A percentile compares a stretch with the other conserved stretches of the same genome.
These are phyloP conservation scores for Drosophila sturtevanti DNA, from an alignment of 1,140 invertebrate species.

Conservation along the genomic window DNA sequence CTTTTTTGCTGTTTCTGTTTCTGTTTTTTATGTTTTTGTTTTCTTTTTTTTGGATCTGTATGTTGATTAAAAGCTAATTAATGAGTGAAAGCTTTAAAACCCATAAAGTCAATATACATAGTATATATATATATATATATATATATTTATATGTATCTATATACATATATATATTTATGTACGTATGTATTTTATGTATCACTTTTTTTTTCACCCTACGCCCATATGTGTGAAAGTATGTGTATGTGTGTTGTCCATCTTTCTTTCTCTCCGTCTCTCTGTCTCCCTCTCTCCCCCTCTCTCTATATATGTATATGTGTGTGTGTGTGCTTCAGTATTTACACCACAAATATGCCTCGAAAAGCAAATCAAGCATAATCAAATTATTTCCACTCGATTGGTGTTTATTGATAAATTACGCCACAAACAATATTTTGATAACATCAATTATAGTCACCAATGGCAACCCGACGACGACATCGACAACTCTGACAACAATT, in stretches of 20 bases:
- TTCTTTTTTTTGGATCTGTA: conserved; percentile 13
- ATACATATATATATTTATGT: neutral
- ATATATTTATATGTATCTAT: neutral
- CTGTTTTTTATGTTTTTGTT: conserved; percentile 16
- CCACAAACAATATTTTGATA: conserved; percentile 83
- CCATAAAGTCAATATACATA: conserved; percentile 51
- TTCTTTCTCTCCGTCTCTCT: no score
- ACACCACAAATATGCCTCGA: conserved; percentile 77
- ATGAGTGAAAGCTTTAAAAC: conserved; percentile 60
- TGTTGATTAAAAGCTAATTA: conserved; percentile 73
- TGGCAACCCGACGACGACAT: conserved; percentile 38
- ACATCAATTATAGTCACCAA: conserved; percentile 82
- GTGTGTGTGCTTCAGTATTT: conserved; percentile 43
- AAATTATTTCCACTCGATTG: conserved; percentile 82
- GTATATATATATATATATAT: no score
- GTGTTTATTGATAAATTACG: conserved; percentile 82
- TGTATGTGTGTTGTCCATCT: no score
- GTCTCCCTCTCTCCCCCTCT: neutral
- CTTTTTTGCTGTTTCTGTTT: no score
- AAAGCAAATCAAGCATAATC: conserved; percentile 82
- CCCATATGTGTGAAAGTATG: neutral
- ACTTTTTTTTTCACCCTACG: neutral
- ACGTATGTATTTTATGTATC: no score
- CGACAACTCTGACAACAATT: neutral
- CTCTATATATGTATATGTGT: neutral